Conservation (phyloP, 2,888 invertebrate species). For the Cephus pulcher region DNA sequence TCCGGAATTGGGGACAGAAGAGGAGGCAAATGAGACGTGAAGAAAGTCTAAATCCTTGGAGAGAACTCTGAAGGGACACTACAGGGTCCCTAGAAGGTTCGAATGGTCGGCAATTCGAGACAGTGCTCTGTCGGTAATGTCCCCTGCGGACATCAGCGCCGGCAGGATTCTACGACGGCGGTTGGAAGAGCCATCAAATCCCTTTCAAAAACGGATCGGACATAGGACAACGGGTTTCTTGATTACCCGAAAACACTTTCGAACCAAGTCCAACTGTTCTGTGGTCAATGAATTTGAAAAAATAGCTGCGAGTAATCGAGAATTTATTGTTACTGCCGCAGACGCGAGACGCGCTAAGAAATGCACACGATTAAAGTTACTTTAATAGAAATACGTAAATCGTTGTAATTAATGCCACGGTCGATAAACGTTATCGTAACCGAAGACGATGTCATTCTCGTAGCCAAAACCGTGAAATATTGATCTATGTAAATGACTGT, state of each 20-base stretch:
- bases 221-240: not conserved
- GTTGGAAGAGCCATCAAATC: conserved; percentile 1
- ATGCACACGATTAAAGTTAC: not conserved
- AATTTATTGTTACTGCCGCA: not conserved
- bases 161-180: not conserved
- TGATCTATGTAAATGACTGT: not conserved
- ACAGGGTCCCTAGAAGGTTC: not conserved
- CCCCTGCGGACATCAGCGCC: not conserved
- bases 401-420: too few relatives aligned
- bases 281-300: not conserved
- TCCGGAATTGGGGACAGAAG: not conserved
- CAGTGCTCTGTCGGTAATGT: conserved; percentile 12
- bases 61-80: conserved; percentile 17
- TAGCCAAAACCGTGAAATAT: not conserved
- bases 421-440: not conserved
- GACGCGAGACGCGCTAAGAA: not conserved
- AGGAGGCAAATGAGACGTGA: conserved; percentile 39
- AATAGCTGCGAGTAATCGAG: not conserved
- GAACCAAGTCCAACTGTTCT: not conserved
- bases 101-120: conserved; percentile 20
- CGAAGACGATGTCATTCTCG: not conserved
- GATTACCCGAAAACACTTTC: not conserved
- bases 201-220: not conserved
- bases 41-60: conserved; percentile 36
- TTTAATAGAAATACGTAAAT: not conserved